Percentiles rank a stretch among this genome's conserved stretches.
These are phyloP conservation scores for Serranus cabrilla DNA, from an alignment of 2,797 vertebrate genomes.

Conservation along the genomic window DNA sequence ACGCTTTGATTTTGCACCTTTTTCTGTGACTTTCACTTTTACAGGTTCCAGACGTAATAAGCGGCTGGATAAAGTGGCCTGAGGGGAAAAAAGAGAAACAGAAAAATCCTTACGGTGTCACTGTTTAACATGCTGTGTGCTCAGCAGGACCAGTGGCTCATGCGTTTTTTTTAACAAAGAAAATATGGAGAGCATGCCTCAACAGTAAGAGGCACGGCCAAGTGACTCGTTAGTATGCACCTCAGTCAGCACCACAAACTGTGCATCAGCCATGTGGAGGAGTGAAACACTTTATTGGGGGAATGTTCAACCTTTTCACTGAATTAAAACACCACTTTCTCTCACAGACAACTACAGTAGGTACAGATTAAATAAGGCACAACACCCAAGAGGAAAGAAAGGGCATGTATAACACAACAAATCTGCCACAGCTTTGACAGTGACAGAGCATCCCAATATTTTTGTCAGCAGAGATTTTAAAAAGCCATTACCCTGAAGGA, in stretches of 20 bases:
- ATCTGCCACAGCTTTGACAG: constrained; percentile 35
- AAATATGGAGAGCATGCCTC: constrained; percentile 48
- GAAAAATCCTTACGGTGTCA: constrained; percentile 40
- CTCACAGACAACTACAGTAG: constrained; percentile 66
- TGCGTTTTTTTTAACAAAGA: constrained; percentile 15
- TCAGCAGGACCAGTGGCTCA: constrained; percentile 40
- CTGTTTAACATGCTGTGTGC: constrained; percentile 63
- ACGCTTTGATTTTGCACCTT: constrained; percentile 6
- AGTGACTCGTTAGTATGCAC: constrained; percentile 45
- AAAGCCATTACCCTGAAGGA: constrained; percentile 14
- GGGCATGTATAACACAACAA: constrained; percentile 73
- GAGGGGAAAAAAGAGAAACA: constrained; percentile 36
- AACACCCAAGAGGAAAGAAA: constrained; percentile 84
- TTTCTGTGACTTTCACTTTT: constrained; percentile 39
- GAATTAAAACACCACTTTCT: constrained; percentile 84
- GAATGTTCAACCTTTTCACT: constrained; percentile 85
- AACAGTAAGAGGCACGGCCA: constrained; percentile 25
- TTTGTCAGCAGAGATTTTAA: constrained; percentile 7
- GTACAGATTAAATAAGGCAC: constrained; percentile 90
- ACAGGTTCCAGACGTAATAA: constrained; percentile 10
- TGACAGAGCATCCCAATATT: constrained; percentile 19
- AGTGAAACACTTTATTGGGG: constrained; percentile 87
- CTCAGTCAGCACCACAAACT: constrained; percentile 56
- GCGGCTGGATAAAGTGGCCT: constrained; percentile 18
- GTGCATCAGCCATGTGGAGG: constrained; percentile 55